Evolutionary conservation across 2,797 vertebrate genomes (phyloP).

Genomic region (Arctocebus calabarensis): DNA sequence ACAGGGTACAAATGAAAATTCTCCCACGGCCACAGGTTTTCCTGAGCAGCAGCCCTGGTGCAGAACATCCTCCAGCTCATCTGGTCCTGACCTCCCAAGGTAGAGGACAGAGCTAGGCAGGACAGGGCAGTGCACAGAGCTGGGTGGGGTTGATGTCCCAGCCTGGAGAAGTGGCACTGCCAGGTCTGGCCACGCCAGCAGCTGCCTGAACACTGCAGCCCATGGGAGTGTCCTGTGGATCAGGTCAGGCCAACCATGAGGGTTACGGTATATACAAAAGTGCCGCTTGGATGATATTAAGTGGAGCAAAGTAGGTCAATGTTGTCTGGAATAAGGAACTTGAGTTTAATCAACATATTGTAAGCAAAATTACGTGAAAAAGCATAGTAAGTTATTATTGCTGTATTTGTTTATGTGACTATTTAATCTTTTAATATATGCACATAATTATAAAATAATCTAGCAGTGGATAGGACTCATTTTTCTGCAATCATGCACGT

Average conservation of each 20-base stretch:
- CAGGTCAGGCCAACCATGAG: background rate
- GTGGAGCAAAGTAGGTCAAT: constrained; percentile 70
- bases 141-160: accelerated
- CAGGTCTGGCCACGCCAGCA: accelerated
- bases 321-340: constrained; percentile 73
- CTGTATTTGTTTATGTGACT: constrained; percentile 70
- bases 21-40: accelerated
- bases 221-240: background rate
- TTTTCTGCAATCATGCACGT: constrained; percentile 44
- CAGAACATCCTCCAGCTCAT: too few relatives aligned
- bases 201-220: background rate
- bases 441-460: constrained; percentile 69
- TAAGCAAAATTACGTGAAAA: constrained; percentile 68
- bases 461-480: constrained; percentile 44
- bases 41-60: background rate
- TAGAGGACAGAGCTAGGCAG: background rate
- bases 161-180: accelerated
- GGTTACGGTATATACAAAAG: background rate
- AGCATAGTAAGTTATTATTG: constrained; percentile 37
- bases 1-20: too few relatives aligned
- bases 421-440: constrained; percentile 70
- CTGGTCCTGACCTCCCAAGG: background rate
- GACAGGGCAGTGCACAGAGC: accelerated
- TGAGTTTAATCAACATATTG: constrained; percentile 77
- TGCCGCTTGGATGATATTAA: constrained; percentile 30